A percentile compares a stretch with the other conserved stretches of the same genome.
Conservation (phyloP, 35 echinoderm and acorn worm genomes). For the Stichopus chloronotus region DNA sequence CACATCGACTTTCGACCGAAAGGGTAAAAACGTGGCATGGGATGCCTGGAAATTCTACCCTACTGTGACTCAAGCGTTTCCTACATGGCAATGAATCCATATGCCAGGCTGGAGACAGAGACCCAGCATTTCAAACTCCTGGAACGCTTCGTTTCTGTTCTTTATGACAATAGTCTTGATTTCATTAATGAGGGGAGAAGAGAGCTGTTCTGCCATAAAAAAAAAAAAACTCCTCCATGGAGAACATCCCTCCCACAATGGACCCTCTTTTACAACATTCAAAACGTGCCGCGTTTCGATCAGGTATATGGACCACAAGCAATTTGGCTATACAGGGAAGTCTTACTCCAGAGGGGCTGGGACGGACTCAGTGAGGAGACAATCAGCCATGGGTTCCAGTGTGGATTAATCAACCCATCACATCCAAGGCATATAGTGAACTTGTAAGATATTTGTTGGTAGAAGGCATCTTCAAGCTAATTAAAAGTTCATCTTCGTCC, state of each 20-base stretch:
- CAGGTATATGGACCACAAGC: constrained; percentile 53
- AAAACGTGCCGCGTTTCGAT: constrained; percentile 23
- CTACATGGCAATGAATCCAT: too few species aligned
- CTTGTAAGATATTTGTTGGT: neutral
- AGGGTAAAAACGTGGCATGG: constrained; percentile 62
- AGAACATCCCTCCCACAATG: too few species aligned
- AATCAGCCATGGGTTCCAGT: too few species aligned
- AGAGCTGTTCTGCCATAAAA: constrained; percentile 11
- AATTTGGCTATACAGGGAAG: neutral
- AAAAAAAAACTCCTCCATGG: neutral
- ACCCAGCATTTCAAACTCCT: too few species aligned
- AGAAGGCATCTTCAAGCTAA: too few species aligned
- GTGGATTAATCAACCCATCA: constrained; percentile 15
- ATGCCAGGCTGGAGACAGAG: neutral
- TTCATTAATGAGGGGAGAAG: constrained; percentile 31
- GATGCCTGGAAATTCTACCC: constrained; percentile 54
- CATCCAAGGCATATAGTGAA: constrained; percentile 55
- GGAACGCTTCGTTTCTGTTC: too few species aligned
- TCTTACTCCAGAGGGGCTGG: constrained; percentile 32
- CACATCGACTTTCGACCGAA: constrained; percentile 35
- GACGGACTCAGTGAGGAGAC: neutral
- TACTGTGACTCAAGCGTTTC: constrained; percentile 54
- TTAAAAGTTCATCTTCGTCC: too few species aligned
- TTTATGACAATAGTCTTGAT: neutral
- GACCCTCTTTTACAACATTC: too few species aligned